phyloP scores from a whole-genome alignment of 1,140 invertebrate genomes.

The Maniola jurtina region DNA sequence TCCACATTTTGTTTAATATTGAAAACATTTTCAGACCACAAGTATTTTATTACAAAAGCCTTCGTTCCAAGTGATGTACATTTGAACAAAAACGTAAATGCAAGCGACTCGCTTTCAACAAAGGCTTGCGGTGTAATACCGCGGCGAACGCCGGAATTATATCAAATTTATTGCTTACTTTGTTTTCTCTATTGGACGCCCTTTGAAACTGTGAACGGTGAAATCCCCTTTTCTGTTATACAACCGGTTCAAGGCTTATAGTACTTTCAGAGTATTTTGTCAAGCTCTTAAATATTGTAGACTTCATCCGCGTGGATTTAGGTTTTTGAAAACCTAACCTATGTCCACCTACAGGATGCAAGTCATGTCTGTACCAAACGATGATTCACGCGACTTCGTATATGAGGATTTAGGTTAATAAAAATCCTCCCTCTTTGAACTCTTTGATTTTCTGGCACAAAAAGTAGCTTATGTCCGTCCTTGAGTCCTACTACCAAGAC shows the following conservation, averaged over 20 bases:
- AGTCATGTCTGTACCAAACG: too few relatives aligned
- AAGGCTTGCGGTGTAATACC: conserved; percentile 30
- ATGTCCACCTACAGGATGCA: too few relatives aligned
- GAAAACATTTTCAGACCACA: too few relatives aligned
- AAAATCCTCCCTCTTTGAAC: background rate
- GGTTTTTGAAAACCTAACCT: too few relatives aligned
- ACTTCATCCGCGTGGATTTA: too few relatives aligned
- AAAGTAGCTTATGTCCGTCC: too few relatives aligned
- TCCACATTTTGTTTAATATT: too few relatives aligned
- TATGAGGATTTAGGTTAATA: too few relatives aligned
- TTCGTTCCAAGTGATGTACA: background rate
- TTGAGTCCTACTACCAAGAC: too few relatives aligned
- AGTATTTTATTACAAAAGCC: too few relatives aligned
- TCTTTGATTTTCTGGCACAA: too few relatives aligned
- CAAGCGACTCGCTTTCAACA: conserved; percentile 9
- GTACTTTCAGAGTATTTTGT: background rate
- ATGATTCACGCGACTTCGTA: too few relatives aligned
- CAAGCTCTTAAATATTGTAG: background rate
- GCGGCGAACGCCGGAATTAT: conserved; percentile 38
- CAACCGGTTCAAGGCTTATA: background rate
- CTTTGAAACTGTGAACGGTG: conserved; percentile 35
- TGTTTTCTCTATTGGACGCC: conserved; percentile 33
- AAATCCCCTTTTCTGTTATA: conserved; percentile 13
- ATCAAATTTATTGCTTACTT: conserved; percentile 39
- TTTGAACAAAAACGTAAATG: background rate